Evolutionary conservation across 2,113 vertebrate species (phyloP), one percentile per base, ranked within the genome.

Genomic region (Synchiropus splendidus): DNA sequence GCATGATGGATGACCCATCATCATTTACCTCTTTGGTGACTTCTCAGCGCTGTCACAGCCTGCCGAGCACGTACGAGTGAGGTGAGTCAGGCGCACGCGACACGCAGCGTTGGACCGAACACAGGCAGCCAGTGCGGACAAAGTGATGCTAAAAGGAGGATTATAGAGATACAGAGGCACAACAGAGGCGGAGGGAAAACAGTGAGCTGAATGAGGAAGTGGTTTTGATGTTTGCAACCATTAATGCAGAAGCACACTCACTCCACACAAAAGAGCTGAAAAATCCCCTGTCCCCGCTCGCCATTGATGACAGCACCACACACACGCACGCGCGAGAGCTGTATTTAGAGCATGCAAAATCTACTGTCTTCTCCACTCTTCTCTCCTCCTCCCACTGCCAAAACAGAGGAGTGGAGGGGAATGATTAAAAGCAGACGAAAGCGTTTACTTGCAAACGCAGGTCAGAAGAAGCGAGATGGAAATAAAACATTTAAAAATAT

Each of bases 321-420:
- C 79, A 77, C 68, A 78, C 54, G 18, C 51, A 77, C 68, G 77
- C 54, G 18, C 51, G 67, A 54, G 35, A 58, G 70, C 71, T 80
- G 75, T 81, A 85, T 85, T 79, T 84, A 82, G 80, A 87, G 80
- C 79, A 78, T 83, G 78, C 67, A 80, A 83, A 83, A 83, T 82
- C 66, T 55, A 72, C 75, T 77, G 80, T 82, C 78, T 81, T 77
- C 61, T 80, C 69, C 39, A 44, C 71, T 83, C 61, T 62, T 32
- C 61, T 64, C 67, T 75, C 52, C 50, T 56, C 64, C 50, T 12
- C 41, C 57, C 44, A 45, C 33, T 36, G 51, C 43, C 60, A 58
- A 34, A 60, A 60, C 54, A 51, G 42, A 53, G 57, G 9, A 35
- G 33, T 36, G 18, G 41, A 42, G 35, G 18, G 42, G 38, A 48